These are phyloP conservation scores for Apaloderma vittatum DNA, from an alignment of 2,113 vertebrate genomes.

Conservation along the genomic window DNA sequence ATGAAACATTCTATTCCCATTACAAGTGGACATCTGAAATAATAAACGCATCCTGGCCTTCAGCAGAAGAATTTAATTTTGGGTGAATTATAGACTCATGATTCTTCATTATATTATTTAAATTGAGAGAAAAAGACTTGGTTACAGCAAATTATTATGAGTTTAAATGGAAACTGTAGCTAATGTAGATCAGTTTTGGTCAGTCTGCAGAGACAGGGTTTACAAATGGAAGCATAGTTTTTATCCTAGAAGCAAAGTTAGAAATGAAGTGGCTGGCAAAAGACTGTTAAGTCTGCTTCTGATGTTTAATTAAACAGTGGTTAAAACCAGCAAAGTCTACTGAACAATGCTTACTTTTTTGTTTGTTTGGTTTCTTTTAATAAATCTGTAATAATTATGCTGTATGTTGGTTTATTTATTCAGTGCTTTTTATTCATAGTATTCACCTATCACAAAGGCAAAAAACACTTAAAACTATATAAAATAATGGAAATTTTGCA, in stretches of 20 bases:
- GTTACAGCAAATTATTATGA: not conserved
- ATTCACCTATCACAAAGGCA: not conserved
- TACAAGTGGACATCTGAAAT: not conserved
- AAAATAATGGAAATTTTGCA: not conserved
- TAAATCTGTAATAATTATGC: not conserved
- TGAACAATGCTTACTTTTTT: not conserved
- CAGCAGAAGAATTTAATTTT: not conserved
- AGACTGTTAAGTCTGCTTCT: not conserved
- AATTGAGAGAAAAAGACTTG: not conserved
- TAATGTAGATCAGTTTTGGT: not conserved
- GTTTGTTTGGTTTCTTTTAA: not conserved
- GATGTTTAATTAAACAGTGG: not conserved
- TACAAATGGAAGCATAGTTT: not conserved
- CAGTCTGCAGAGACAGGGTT: not conserved
- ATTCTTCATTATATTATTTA: not conserved
- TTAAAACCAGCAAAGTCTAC: not conserved
- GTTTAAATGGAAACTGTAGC: not conserved
- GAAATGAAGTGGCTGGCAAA: not conserved
- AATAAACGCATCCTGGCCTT: not conserved
- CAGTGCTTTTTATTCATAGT: not conserved
- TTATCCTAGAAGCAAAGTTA: not conserved
- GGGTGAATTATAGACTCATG: not conserved
- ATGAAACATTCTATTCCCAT: not conserved
- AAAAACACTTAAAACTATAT: rapidly evolving
- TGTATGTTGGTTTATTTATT: not conserved